Base-by-base conservation (phyloP, 2,113 vertebrate species). In the Cheirogaleus medius region DNA sequence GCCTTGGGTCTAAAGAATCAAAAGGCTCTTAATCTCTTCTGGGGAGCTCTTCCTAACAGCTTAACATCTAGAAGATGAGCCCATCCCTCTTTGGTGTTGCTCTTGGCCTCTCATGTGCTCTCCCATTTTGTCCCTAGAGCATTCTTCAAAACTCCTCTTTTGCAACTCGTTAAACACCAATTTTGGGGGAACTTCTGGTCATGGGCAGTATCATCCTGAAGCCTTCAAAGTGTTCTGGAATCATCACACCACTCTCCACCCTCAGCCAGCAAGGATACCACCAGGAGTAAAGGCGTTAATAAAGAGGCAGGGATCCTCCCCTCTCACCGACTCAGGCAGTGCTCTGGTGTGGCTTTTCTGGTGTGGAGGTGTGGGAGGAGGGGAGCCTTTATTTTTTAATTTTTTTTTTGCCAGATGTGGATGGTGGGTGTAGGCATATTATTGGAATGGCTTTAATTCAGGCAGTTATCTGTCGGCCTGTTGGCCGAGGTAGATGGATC, bases 291-390 rank as follows among this genome's bases (percentile, higher is more conserved):
- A 84, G 76, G 18, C 68, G 92, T 95, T 88, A 97, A 97, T 98
- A 98, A 97, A 98, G 84, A 95, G 69, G 76, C 73, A n/a, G 94
- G 95, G 69, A 87, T 32, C 82, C 39, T 68, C 32, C 81, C 64
- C 32, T 78, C 54, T 49, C 58, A 20, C 21, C 54, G 71, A 20
- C 8, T 39, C 32, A 32, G 18, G n/a, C 60, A 37, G 11, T 93
- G 47, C 42, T 60, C 47, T 52, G 2, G 44, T 89, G 82, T 95
- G 73, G 32, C 63, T 90, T 96, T 82, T 93, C 60, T 82, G 60
- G 44, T 71, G 34, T 74, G 39, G 52, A 44, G 39, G 23, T 17
- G 21, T 0, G 27, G 49, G 52, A 49, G 34, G 32, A 49, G 37
- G 32, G 6, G 0, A 63, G 27, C 20, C 13, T 29, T 87, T 25